phyloP scores from a whole-genome alignment of 2,113 vertebrate genomes.

The Sphaerodactylus townsendi region DNA sequence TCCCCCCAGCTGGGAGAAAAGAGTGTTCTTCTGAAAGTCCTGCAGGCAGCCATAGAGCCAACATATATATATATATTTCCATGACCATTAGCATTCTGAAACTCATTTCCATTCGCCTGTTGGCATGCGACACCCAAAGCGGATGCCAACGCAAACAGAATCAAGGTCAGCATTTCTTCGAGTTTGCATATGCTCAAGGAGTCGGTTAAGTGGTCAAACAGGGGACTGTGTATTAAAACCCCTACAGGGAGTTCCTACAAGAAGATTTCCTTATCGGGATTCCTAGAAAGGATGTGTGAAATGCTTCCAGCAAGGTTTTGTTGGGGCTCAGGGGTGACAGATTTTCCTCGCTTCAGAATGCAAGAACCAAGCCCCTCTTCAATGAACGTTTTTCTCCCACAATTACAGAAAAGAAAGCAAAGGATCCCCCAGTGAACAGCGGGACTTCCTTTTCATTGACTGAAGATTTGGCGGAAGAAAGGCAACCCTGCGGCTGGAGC shows the following conservation, averaged over 20 bases:
- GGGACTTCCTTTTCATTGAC: too few relatives aligned
- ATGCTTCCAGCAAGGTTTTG: background rate
- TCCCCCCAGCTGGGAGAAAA: background rate
- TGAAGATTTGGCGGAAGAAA: too few relatives aligned
- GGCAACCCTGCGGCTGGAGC: too few relatives aligned
- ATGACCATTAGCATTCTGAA: conserved; percentile 9
- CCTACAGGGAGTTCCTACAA: background rate
- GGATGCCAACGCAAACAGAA: conserved; percentile 8
- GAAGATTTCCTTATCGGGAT: background rate
- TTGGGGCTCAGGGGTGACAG: too few relatives aligned
- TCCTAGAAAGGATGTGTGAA: background rate
- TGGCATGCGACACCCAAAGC: conserved; percentile 1
- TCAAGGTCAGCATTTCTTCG: conserved; percentile 21
- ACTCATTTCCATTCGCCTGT: background rate
- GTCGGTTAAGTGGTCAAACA: conserved; percentile 4
- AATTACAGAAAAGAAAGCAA: too few relatives aligned
- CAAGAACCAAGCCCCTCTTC: background rate
- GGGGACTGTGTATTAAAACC: background rate
- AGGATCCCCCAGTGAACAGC: too few relatives aligned
- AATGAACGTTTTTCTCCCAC: too few relatives aligned
- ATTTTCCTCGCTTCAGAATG: background rate
- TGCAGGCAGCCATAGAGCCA: background rate
- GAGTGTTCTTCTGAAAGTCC: background rate
- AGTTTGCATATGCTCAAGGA: conserved; percentile 15
- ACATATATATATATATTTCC: conserved; percentile 18